Base-by-base conservation (phyloP, 1,140 invertebrate species). In the Nebria ingens region DNA sequence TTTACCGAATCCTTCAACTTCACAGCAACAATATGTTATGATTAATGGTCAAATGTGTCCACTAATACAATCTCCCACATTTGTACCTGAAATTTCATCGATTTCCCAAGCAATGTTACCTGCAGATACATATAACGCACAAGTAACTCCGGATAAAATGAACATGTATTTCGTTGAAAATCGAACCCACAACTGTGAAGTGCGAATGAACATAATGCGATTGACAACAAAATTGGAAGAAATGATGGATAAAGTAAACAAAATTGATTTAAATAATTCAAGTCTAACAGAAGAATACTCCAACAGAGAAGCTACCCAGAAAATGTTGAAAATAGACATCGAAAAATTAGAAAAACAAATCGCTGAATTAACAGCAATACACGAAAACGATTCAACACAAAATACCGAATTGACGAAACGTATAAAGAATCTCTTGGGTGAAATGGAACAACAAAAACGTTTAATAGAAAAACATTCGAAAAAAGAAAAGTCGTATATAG, bases 171-270 rank as follows among this genome's bases (percentile, higher is more conserved):
- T 65, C 4, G 51, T 54, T 9, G 63, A 65, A 51, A 64, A 61
- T 49, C 51, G 61, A 22, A 59, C 62, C 9, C 64, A 67, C 13
- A 67, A 68, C 49, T 58, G 54, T 17, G 65, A 68, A 58, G 40
- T 67, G 11, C 59, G 62, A 45, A 61, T 64, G 56, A 62, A 61
- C 58, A 53, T 68, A 23, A 38, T 57, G 19, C 56, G 61, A 56
- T 53, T 68, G 19, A 55, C 60, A 12, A 56, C 52, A 19, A 68
- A 65, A 57, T 53, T 68, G 19, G 64, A 68, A 53, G 53, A 52
- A 49, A 51, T 66, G 19, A 19, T 64, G 6, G 49, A 19, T 17
- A 52, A 22, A 11, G 19, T 34, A n/a, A 49, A 54, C 40, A 54
- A 58, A 54, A 9, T 45, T 17, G 40, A 45, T 11, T 4, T 17